Base-by-base conservation (phyloP, 2,113 vertebrate genomes). In the Pollimyrus isidori region DNA sequence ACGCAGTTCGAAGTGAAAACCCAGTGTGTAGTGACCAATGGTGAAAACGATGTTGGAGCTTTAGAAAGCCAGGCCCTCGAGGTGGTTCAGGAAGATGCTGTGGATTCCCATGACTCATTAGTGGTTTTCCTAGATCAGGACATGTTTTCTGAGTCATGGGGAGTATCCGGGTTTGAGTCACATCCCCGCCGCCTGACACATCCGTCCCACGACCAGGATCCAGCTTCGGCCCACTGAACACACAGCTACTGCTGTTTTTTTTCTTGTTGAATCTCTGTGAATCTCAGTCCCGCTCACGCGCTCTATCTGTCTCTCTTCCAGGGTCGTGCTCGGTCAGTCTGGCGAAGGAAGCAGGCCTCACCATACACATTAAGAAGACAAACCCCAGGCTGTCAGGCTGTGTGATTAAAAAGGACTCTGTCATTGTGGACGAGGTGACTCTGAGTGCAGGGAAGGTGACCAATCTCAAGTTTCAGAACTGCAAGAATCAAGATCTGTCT, bases 401-500 rank as follows among this genome's bases (percentile, higher is more conserved):
- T 49, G 92, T 95, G 15, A 96, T 98, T 93, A 97, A 96, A 69
- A 91, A 95, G 50, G 94, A 94, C 73, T 95, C 94, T 0, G 91
- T 89, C 88, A 93, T 91, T 0, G 92, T 92, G 89, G 90, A 94
- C 0, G 91, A 91, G 19, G 48, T 97, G 91, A 97, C 94, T 2
- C 86, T 99, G 30, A 42, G 69, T 0, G 92, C 96, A 0, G 94
- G 93, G 0, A 89, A 91, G 0, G 21, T 69, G 30, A 91, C 96
- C 88, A 92, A 73, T 7, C 91, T 99, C 73, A 95, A 94, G 42
- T 97, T 98, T 92, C 94, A 96, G 48, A 96, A 96, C 90, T 96
- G 96, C 26, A 82, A 93, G 39, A 91, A 96, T 76, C 92, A 93
- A 0, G 95, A 93, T 2, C 86, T 99, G 45, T 92, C 92, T 90